Base-by-base conservation (phyloP, 2,113 vertebrate species). In the Tympanuchus pallidicinctus region DNA sequence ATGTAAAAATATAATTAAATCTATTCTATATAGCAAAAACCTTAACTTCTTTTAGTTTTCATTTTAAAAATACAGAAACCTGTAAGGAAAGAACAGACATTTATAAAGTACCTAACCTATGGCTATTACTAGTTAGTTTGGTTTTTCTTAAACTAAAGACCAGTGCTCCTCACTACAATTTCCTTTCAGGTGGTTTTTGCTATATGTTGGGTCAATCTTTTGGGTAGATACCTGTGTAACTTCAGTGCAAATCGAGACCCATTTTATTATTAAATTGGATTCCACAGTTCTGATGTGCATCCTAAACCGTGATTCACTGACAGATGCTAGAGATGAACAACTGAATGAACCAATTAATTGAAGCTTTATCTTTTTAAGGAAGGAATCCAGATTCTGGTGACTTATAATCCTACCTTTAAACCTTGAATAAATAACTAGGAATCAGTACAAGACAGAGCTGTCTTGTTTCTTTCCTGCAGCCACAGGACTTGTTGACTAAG, bases 401-500 rank as follows among this genome's bases (percentile, higher is more conserved):
- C 91, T 66, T 77, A 60, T 40, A 56, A 30, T 56, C 73, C 69
- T 30, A 34, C 11, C 34, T 79, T 78, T 80, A 88, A 83, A 71
- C 54, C 48, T 73, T 61, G 30, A 78, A 79, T 36, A 81, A 88
- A 81, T 8, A 78, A 21, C 48, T 47, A 21, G 61, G 57, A 86
- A 88, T 75, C 45, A 43, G 61, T 42, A 74, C 38, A 82, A 90
- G 65, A 17, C n/a, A 52, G 54, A 47, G 69, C 52, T 89, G 61
- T 76, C 61, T 14, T 21, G 4, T 70, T 84, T 61, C 38, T 83
- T 45, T 59, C 45, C 75, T 86, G 61, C 48, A 82, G 54, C 36
- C 54, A 27, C 70, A 76, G 69, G 59, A 59, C 87, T 88, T 88
- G n/a, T 89, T 90, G 90, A 66, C 83, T 81, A 75, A 57, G 66